A percentile compares a stretch with the other conserved stretches of the same genome.
Evolutionary conservation across 2,888 invertebrate genomes (phyloP).

Genomic region (Apantesis nais): DNA sequence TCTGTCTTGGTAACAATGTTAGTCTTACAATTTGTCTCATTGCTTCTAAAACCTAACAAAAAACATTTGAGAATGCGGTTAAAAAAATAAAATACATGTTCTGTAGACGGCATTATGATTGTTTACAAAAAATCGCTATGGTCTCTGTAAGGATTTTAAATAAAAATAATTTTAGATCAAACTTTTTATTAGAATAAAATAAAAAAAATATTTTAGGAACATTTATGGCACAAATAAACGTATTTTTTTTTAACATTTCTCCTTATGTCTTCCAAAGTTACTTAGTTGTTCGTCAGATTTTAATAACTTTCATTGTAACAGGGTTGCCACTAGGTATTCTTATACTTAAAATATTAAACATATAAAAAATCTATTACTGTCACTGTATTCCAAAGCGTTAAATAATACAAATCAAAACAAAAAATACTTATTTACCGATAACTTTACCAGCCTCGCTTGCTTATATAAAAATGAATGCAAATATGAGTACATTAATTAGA

Average conservation of each 20-base stretch:
- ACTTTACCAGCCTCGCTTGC: background rate
- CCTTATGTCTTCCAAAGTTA: background rate
- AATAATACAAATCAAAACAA: background rate
- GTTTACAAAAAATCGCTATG: conserved; percentile 44
- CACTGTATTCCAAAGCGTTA: background rate
- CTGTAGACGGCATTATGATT: conserved; percentile 24
- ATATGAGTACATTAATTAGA: too few species aligned
- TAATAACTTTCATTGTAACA: too few species aligned
- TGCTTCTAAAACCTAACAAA: conserved; percentile 19
- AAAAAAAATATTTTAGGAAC: conserved; percentile 33
- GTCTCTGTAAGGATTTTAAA: conserved; percentile 28
- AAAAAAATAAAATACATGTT: conserved; percentile 38
- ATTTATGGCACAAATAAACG: conserved; percentile 33
- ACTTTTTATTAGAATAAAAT: conserved; percentile 34
- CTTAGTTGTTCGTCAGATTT: background rate
- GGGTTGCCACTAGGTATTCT: too few species aligned
- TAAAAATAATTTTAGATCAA: conserved; percentile 29
- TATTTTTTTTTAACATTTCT: background rate
- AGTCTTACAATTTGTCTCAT: conserved; percentile 24
- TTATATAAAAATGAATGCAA: background rate
- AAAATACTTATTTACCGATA: background rate
- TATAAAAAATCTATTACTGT: too few species aligned
- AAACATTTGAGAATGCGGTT: conserved; percentile 18
- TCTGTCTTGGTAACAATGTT: conserved; percentile 20
- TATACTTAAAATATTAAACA: too few species aligned